phyloP scores from a whole-genome alignment of 2,113 vertebrate genomes.

The Gymnocephalus cernua region DNA sequence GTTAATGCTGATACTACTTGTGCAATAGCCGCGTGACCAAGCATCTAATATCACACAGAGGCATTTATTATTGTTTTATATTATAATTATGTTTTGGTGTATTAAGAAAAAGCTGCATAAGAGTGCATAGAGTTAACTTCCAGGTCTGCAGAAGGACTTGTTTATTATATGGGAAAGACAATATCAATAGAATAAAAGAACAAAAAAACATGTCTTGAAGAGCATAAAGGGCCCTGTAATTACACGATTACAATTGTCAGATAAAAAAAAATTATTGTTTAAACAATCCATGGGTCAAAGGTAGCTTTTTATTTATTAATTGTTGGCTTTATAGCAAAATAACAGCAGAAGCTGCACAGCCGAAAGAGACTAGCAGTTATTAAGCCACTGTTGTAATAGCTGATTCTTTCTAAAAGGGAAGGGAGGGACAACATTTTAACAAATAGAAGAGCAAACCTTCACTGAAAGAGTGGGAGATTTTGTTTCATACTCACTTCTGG shows the following conservation, averaged over 20 bases:
- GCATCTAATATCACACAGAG: neutral
- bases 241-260: constrained; percentile 5
- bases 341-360: neutral
- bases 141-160: neutral
- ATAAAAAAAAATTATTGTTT: constrained; percentile 34
- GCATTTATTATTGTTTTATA: neutral
- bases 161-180: constrained; percentile 25
- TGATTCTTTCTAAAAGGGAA: constrained; percentile 26
- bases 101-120: neutral
- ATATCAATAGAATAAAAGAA: constrained; percentile 43
- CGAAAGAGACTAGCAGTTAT: neutral
- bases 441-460: constrained; percentile 22
- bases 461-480: constrained; percentile 8
- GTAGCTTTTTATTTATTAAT: constrained; percentile 45
- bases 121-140: neutral
- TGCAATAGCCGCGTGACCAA: neutral
- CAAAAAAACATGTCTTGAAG: constrained; percentile 29
- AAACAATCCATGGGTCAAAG: constrained; percentile 30
- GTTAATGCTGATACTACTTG: neutral
- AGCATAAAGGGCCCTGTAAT: constrained; percentile 33
- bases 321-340: constrained; percentile 33
- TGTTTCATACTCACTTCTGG: constrained; percentile 34
- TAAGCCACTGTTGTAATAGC: constrained; percentile 1
- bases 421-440: constrained; percentile 14
- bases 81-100: neutral